Evolutionary conservation across 2,113 vertebrate species (phyloP).

Genomic region (Patagioenas fasciata): DNA sequence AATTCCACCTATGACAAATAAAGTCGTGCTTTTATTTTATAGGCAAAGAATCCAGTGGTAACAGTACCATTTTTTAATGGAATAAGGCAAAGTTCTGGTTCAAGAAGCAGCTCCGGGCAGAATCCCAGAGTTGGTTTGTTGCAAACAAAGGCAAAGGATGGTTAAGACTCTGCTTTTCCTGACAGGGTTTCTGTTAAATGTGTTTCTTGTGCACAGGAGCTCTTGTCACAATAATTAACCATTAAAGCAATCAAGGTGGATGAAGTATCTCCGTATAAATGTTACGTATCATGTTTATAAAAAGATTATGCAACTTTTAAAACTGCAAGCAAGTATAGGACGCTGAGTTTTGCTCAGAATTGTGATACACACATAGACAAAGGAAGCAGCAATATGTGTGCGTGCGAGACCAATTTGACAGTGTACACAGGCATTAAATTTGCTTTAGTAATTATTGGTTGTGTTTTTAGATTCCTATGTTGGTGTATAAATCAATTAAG

Average conservation of each 20-base stretch:
- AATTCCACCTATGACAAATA: not conserved
- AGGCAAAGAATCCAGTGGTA: not conserved
- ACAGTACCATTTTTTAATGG: not conserved
- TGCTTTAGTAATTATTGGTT: not conserved
- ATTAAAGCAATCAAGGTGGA: not conserved
- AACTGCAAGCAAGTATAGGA: not conserved
- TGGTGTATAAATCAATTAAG: not conserved
- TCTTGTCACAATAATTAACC: not conserved
- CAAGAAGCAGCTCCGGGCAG: not conserved
- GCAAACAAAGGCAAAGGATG: not conserved
- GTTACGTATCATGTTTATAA: not conserved
- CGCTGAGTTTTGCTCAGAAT: not conserved
- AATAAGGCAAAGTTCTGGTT: not conserved
- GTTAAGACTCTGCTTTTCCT: not conserved
- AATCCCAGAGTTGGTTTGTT: not conserved
- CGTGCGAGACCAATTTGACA: not conserved
- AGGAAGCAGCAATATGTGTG: not conserved
- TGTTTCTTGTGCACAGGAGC: not conserved
- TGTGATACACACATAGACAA: not conserved
- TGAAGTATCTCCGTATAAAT: not conserved
- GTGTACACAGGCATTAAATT: not conserved
- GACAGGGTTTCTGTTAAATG: not conserved
- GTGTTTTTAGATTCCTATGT: not conserved
- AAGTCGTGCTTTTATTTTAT: not conserved
- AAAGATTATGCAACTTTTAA: not conserved